Conservation (phyloP, 2,113 vertebrate species). For the Tichodroma muraria region DNA sequence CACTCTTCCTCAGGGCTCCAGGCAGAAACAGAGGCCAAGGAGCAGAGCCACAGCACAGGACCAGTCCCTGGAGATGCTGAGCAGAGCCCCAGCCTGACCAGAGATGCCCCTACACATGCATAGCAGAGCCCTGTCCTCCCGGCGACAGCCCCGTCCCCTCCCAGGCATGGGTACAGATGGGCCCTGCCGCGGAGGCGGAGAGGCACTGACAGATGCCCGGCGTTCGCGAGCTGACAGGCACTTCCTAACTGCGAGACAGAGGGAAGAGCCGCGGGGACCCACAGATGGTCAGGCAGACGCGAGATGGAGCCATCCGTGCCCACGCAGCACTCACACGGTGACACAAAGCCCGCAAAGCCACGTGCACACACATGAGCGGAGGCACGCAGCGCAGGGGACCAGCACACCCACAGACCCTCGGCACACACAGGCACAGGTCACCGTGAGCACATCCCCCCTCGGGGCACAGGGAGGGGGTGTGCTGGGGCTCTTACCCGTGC, state of each 20-base stretch:
- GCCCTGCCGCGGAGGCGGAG: not conserved
- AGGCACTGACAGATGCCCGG: not conserved
- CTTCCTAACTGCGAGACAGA: conserved; percentile 1
- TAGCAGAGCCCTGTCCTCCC: not conserved
- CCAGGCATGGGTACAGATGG: not conserved
- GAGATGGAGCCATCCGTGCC: not conserved
- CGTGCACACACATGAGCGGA: rapidly evolving
- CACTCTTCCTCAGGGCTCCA: not conserved
- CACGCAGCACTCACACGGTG: not conserved
- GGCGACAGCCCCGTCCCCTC: not conserved
- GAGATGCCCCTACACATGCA: not conserved
- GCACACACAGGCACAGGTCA: not conserved
- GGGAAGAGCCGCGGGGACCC: not conserved
- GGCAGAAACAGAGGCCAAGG: not conserved
- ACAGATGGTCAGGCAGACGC: conserved; percentile 26
- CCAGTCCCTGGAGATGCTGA: not conserved
- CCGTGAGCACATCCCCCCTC: not conserved
- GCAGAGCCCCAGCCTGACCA: not conserved
- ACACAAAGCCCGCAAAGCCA: not conserved
- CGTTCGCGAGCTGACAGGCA: not conserved
- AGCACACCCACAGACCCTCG: not conserved
- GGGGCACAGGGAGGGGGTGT: rapidly evolving
- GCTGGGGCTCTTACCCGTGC: conserved; percentile 73
- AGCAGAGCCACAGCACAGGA: not conserved
- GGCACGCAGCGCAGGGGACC: rapidly evolving